Conservation (phyloP, 2,113 vertebrate species). For the Hippocampus zosterae region DNA sequence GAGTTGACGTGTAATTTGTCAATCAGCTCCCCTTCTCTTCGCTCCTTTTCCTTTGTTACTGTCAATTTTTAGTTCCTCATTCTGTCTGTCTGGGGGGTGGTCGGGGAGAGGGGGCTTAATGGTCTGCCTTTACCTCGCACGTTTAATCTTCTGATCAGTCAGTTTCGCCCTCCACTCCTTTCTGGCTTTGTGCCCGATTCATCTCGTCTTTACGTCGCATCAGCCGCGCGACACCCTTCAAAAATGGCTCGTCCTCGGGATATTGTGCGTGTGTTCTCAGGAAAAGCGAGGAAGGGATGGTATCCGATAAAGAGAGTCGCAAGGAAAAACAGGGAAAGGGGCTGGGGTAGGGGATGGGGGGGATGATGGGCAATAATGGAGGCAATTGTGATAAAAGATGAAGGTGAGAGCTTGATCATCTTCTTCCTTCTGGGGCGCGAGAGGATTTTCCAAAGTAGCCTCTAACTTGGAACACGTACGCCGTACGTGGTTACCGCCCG, state of each 20-base stretch:
- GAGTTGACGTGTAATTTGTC: slow-evolving; percentile 24
- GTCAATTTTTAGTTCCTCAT: slow-evolving; percentile 34
- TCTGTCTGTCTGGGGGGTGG: slow-evolving; percentile 12
- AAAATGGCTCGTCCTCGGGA: slow-evolving; percentile 23
- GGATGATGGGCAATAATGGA: slow-evolving; percentile 17
- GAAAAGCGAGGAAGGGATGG: slow-evolving; percentile 8
- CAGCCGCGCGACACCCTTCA: slow-evolving; percentile 11
- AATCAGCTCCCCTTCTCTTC: slow-evolving; percentile 4
- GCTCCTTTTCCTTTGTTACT: slow-evolving; percentile 19
- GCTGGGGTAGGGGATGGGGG: not conserved
- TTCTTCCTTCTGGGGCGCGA: slow-evolving; percentile 7
- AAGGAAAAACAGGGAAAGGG: not conserved
- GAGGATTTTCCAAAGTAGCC: slow-evolving; percentile 22
- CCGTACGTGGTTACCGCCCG: not conserved
- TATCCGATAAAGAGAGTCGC: slow-evolving; percentile 6
- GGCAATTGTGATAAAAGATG: slow-evolving; percentile 29
- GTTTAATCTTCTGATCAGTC: slow-evolving; percentile 21
- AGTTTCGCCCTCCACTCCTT: slow-evolving; percentile 2
- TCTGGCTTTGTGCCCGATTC: slow-evolving; percentile 14
- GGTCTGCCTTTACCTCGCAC: slow-evolving; percentile 23
- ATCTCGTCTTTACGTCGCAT: slow-evolving; percentile 18
- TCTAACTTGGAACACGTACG: slow-evolving; percentile 4
- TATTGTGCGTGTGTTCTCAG: slow-evolving; percentile 29
- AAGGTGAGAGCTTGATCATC: slow-evolving; percentile 21
- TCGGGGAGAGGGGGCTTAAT: slow-evolving; percentile 19